These are phyloP conservation scores for Panopea generosa DNA, from an alignment of 2,888 invertebrate species.

Conservation along the genomic window DNA sequence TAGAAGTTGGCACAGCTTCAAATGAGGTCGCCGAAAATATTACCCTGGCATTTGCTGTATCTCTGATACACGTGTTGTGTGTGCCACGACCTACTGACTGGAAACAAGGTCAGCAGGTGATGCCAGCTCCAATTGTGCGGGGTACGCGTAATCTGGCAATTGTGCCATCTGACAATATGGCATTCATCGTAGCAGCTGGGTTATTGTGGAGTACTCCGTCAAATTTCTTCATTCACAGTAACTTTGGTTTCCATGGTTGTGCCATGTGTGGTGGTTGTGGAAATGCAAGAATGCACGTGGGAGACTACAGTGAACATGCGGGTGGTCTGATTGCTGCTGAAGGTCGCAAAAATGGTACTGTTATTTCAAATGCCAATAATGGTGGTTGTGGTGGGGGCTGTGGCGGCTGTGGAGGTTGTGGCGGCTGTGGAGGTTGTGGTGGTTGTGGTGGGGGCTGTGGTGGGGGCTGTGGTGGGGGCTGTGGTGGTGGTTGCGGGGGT, in stretches of 20 bases:
- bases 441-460: too few relatives aligned
- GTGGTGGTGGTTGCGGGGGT: too few relatives aligned
- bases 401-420: too few relatives aligned
- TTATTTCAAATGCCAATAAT: too few relatives aligned
- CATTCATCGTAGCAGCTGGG: constrained; percentile 85
- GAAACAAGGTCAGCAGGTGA: constrained; percentile 44
- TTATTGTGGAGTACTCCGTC: constrained; percentile 82
- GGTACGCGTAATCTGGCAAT: constrained; percentile 43
- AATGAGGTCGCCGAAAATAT: constrained; percentile 85
- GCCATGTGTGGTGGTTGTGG: constrained; percentile 65
- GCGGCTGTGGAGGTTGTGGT: too few relatives aligned
- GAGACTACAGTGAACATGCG: constrained; percentile 29
- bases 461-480: too few relatives aligned
- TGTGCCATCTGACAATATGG: constrained; percentile 80
- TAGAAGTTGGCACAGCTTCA: constrained; percentile 67
- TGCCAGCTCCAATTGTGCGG: constrained; percentile 20
- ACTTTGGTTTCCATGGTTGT: constrained; percentile 66
- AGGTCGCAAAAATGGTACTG: too few relatives aligned
- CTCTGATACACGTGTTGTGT: constrained; percentile 86
- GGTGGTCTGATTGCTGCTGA: constrained; percentile 18
- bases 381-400: too few relatives aligned
- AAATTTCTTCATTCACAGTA: constrained; percentile 77
- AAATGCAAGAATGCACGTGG: too few relatives aligned
- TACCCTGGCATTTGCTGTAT: constrained; percentile 85
- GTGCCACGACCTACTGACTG: constrained; percentile 83